Evolutionary conservation across 2,113 vertebrate genomes (phyloP).

Genomic region (Xiphophorus maculatus): DNA sequence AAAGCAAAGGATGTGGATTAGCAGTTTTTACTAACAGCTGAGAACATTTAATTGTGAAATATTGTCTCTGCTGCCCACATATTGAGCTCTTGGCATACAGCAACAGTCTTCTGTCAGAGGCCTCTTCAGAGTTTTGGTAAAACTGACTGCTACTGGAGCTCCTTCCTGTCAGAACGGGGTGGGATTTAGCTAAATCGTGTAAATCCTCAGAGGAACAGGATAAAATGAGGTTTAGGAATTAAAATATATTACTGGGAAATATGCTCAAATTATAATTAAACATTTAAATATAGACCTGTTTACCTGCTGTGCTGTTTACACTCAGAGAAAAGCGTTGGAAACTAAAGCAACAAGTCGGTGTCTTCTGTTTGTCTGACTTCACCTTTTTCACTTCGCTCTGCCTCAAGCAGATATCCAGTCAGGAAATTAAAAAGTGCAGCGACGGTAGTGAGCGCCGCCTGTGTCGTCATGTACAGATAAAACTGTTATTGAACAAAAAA

Average conservation of each 20-base stretch:
- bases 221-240: neutral
- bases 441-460: constrained; percentile 34
- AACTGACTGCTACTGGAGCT: no score
- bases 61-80: no score
- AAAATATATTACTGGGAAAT: neutral
- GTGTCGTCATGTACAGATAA: constrained; percentile 69
- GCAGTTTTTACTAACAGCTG: no score
- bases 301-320: neutral
- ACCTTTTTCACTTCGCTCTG: neutral
- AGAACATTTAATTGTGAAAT: no score
- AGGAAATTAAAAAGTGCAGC: constrained; percentile 80
- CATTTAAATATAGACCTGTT: neutral
- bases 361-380: constrained; percentile 40
- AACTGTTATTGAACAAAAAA: constrained; percentile 71
- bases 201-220: neutral
- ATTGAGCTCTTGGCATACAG: no score
- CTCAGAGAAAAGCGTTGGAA: constrained; percentile 2
- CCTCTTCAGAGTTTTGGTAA: no score
- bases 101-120: no score
- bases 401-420: constrained; percentile 63
- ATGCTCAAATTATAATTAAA: neutral
- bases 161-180: no score
- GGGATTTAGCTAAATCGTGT: neutral
- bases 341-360: constrained; percentile 33
- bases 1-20: no score